Base-by-base conservation (phyloP, 2,888 invertebrate species). In the Blera fallax region DNA sequence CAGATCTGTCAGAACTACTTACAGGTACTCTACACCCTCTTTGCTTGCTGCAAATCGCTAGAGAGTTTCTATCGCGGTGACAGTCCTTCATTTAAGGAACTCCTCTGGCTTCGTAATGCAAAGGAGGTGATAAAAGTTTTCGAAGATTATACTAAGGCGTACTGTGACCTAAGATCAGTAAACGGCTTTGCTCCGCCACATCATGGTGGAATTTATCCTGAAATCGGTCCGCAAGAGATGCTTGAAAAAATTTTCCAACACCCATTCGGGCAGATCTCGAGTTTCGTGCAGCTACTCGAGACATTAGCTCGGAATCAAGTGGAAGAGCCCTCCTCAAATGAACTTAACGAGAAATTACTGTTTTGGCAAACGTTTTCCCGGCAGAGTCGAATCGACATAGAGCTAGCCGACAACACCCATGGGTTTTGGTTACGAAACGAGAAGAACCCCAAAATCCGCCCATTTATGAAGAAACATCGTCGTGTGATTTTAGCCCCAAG, bases 401-500 rank as follows among this genome's bases (percentile, higher is more conserved):
- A 92, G 40, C 81, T 91, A 62, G 91, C 92, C 1, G 90, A 91
- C 6, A 88, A 90, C 67, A 92, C 92, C 3, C 89, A 89, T 52
- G 90, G 90, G 27, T 92, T 92, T 88, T 92, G 92, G 92, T 87
- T 89, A 60, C 88, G 89, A 78, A 92, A 92, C 83, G 91, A 92
- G 32, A 92, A 91, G 72, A 92, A 92, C 85, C 72, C 88, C 0
- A 89, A 90, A 72, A 88, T 90, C n/a, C 87, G 87, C 0, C 89
- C 89, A 87, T 93, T 91, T 90, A 93, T 88, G 94, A 95, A 93
- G 92, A 94, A 90, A 0, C 94, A 95, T 65, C 93, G 97, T 67
- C 94, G 97, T n/a, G 92, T 98, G 43, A 93, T 97, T 67, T 93
- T 96, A 74, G 97, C 97, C 88, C 97, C 97, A 1, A 95, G 95